Conservation (phyloP, 64 coral and sea anemone species). For the Stichodactyla helianthus region DNA sequence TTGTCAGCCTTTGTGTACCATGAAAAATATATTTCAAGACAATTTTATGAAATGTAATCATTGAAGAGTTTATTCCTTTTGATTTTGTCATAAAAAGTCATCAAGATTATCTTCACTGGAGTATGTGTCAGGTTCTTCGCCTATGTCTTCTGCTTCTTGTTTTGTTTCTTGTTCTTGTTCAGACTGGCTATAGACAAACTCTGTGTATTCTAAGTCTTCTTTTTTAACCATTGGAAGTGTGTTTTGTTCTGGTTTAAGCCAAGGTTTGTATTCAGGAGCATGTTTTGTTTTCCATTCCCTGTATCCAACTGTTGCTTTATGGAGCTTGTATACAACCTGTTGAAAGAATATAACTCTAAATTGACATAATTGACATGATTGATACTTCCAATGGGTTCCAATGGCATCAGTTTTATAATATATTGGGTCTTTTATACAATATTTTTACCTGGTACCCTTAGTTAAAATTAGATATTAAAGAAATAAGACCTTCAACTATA, state of each 20-base stretch:
- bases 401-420: too few species aligned
- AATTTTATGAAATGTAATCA: not conserved
- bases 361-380: not conserved
- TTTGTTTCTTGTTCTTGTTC: conserved; percentile 34
- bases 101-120: conserved; percentile 84
- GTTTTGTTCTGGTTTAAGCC: conserved; percentile 92
- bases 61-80: not conserved
- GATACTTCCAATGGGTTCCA: too few species aligned
- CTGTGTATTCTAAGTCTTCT: conserved; percentile 68
- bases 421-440: too few species aligned
- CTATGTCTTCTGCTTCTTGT: conserved; percentile 58
- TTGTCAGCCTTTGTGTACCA: not conserved
- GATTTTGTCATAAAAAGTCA: conserved; percentile 39
- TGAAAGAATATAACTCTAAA: not conserved
- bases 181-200: conserved; percentile 32
- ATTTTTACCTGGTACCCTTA: too few species aligned
- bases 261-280: conserved; percentile 84
- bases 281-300: conserved; percentile 77
- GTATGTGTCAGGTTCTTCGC: conserved; percentile 52
- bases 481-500: too few species aligned
- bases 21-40: not conserved
- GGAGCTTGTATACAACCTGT: conserved; percentile 75
- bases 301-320: conserved; percentile 80
- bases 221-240: conserved; percentile 50
- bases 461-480: too few species aligned